phyloP scores from a whole-genome alignment of 2,888 invertebrate genomes.

The Ellobium chinense region DNA sequence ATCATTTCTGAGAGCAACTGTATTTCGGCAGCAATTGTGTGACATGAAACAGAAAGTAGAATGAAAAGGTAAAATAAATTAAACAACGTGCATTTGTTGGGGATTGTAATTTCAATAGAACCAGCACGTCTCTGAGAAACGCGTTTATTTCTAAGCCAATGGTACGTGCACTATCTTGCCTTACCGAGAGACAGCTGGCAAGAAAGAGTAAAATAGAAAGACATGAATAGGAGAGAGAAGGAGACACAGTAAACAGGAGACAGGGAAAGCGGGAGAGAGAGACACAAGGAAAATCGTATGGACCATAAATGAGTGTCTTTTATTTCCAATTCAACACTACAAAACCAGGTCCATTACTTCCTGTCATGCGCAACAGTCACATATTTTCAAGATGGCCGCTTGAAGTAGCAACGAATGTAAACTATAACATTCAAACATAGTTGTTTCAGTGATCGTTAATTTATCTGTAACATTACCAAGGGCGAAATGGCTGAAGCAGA shows the following conservation, averaged over 20 bases:
- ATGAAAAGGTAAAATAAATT: background rate
- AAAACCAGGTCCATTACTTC: background rate
- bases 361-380: conserved; percentile 18
- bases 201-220: background rate
- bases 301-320: background rate
- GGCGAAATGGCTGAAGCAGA: conserved; percentile 70
- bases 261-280: background rate
- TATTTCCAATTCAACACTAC: background rate
- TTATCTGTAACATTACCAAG: too few species aligned
- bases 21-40: too few species aligned
- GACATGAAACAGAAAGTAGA: background rate
- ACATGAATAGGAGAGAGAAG: background rate
- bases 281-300: background rate
- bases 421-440: too few species aligned
- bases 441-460: too few species aligned
- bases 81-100: too few species aligned
- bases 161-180: too few species aligned
- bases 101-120: too few species aligned
- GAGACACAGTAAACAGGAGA: background rate
- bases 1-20: too few species aligned
- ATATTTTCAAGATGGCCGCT: conserved; percentile 30
- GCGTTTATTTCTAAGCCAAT: too few species aligned
- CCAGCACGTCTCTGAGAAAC: too few species aligned
- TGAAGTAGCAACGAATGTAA: conserved; percentile 39
- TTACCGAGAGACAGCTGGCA: background rate